Evolutionary conservation across 2,113 vertebrate species (phyloP), one percentile per base, ranked within the genome.

Genomic region (Alethe castanea): DNA sequence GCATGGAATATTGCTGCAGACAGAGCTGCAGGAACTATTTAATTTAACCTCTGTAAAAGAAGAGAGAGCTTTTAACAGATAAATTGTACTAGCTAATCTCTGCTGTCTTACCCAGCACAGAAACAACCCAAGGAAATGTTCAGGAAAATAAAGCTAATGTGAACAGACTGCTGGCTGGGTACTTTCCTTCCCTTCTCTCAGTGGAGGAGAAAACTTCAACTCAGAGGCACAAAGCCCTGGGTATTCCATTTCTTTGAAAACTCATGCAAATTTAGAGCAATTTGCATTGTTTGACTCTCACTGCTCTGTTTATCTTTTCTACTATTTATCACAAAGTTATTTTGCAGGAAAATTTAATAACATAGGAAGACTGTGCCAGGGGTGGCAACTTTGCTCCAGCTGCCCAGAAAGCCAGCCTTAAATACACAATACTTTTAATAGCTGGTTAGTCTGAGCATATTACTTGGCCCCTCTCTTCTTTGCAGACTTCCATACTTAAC

Each of bases 281-380:
- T 18, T 36, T 66, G 18, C 16, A 79, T 90, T 77, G 8, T 71
- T 84, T 52, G 47, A 66, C 40, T 76, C 28, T 84, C 64, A 47
- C 24, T 82, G 50, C 19, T 80, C 36, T 77, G 26, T 70, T 90
- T 65, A 79, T 29, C 14, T 92, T 69, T 78, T 86, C 52, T 74
- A 36, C 78, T 93, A 62, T 65, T 88, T 71, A 81, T 12, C 35
- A 66, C 33, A 60, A 81, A 85, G 8, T 64, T 52, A 67, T 81
- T 86, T 78, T 86, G 15, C 19, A 78, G 83, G n/a, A 83, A 95
- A 88, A 88, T 71, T 38, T 59, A 92, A 22, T 86, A 92, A 74
- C 24, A 36, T 24, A 8, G 14, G n/a, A 90, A 64, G 47, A 35
- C 26, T 69, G 5, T 16, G 7, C 28, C 79, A 92, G 54, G 80